Base-by-base conservation (phyloP, 1,140 invertebrate genomes). In the Lordiphosa collinella region DNA sequence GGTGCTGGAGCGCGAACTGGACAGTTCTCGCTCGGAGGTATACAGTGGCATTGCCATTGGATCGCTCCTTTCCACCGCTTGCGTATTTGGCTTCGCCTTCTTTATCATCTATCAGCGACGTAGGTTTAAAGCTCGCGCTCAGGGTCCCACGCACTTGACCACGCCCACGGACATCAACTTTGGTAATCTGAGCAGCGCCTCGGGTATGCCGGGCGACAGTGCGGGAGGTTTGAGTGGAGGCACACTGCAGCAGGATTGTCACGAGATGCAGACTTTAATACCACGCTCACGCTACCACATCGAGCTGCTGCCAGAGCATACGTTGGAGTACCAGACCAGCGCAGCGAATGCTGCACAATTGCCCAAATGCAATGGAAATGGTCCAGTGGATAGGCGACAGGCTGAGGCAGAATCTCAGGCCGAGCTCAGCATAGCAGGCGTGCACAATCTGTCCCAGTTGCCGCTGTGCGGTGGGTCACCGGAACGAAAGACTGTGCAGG, bases 191-290 rank as follows among this genome's bases (percentile, higher is more conserved):
- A 88, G 74, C 46, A 86, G 66, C 16, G 79, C 78, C 22, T 78
- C 73, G 4, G 78, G 76, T 6, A 78, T 88, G 37, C 86, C 82
- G 0, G 63, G 79, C 1, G 82, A 80, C n/a, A 88, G 82, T 53
- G 86, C 86, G 3, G 86, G 78, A 0, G 82, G 86, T 0, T 29
- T 86, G 4, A 88, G 82, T 57, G 79, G 82, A 18, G 75, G 74
- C 48, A 84, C 85, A 2, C 31, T 84, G 63, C 86, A 79, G 47
- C 87, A 88, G 37, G 87, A 89, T 22, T 87, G 71, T 31, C 84
- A 87, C 37, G 87, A 89, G 52, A 89, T 89, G 87, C 87, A 89
- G 51, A 89, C 87, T 5, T 59, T 89, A 0, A 89, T 89, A 25
- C 87, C 87, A 5, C 84, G 84, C 14, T 80, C 78, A 4, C 61